phyloP scores from a whole-genome alignment of 2,113 vertebrate genomes.

The Cephalopterus ornatus region DNA sequence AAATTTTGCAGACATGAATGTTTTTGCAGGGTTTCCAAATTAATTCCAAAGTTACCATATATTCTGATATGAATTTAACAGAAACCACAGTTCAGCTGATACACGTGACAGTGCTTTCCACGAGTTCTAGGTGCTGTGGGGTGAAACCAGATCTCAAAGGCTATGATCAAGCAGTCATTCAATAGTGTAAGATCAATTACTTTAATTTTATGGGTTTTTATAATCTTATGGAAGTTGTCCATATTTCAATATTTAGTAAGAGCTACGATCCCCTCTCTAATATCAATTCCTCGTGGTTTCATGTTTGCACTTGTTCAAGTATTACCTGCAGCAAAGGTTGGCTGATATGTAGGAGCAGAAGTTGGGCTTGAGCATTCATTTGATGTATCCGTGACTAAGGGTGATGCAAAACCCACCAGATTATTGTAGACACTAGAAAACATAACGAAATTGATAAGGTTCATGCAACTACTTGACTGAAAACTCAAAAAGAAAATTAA shows the following conservation, averaged over 20 bases:
- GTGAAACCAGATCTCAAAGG: not conserved
- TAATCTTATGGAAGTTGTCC: not conserved
- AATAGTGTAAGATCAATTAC: not conserved
- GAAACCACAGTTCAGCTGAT: not conserved
- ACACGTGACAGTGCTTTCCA: fast-evolving
- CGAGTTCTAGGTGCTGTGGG: not conserved
- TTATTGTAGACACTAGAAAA: conserved; percentile 91
- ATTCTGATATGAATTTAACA: not conserved
- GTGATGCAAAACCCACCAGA: conserved; percentile 95
- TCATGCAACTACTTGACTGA: not conserved
- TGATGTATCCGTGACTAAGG: conserved; percentile 92
- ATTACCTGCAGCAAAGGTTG: conserved; percentile 94
- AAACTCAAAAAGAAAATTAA: not conserved
- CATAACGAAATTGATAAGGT: not conserved
- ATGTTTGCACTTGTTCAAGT: not conserved
- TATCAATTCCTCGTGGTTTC: not conserved
- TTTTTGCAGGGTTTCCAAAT: not conserved
- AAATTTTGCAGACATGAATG: not conserved
- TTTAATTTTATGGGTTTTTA: not conserved
- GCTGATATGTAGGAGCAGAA: conserved; percentile 81
- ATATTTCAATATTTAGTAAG: not conserved
- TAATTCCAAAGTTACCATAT: not conserved
- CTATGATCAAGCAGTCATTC: not conserved
- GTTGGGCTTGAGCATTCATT: conserved; percentile 91
- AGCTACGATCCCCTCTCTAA: not conserved